Evolutionary conservation across 2,113 vertebrate species (phyloP), one percentile per base, ranked within the genome.

Genomic region (Bolborhynchus lineola): DNA sequence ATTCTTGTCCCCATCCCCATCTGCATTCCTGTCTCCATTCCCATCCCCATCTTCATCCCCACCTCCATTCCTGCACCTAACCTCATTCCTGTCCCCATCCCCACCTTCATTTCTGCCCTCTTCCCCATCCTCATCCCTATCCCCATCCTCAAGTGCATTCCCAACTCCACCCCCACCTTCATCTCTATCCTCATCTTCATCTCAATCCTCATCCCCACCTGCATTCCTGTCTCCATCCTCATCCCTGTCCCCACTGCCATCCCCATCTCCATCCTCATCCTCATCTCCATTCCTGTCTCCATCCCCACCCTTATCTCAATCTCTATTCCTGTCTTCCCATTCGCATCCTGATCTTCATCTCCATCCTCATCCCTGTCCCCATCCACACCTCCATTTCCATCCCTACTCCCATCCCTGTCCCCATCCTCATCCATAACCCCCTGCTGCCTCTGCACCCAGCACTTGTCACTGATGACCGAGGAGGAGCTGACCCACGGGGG

Each of bases 261-360:
- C 3, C 6, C 4, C 44, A 57, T 29, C 8, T 4, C 1, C 33
- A 37, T 50, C 7, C 10, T 5, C 39, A 52, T 5, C 11, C 35
- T 6, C 18, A 16, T 63, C 60, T 16, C 21, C n/a, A 35, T 10
- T 35, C n/a, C n/a, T n/a, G n/a, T n/a, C n/a, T n/a, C n/a, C n/a
- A 29, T 4, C 16, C 20, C 26, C 62, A 15, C 23, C 6, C 5
- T 5, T 10, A 13, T 46, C 4, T 4, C 2, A 11, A 60, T 25
- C 5, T 2, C 1, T 25, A 44, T 16, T 19, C 4, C 2, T 25
- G 6, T 26, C 14, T 4, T 8, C 18, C 20, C n/a, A 16, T 15
- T 16, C 16, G 11, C 46, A 41, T 33, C 21, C 2, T 7, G 2
- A n/a, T 23, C 33, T 59, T 55, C 18, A 31, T 23, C 13, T 11